A percentile compares a stretch with the other conserved stretches of the same genome.
Conservation (phyloP, 2,797 vertebrate genomes). For the Hemibagrus guttatus region DNA sequence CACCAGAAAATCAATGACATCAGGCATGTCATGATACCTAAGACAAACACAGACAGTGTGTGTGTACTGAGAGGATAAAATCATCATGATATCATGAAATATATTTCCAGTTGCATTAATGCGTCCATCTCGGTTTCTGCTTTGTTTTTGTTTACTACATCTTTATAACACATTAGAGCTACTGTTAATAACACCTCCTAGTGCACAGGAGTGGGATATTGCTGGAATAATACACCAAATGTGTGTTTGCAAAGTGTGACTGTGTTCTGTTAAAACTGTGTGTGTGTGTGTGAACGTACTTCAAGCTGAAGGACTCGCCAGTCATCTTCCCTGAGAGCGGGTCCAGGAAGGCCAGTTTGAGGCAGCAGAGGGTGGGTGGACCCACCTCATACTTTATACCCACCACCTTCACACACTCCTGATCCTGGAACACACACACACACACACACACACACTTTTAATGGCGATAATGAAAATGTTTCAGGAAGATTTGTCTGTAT, state of each 20-base stretch:
- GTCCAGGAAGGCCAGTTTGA: constrained; percentile 96
- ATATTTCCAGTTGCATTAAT: no score
- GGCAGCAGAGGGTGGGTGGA: constrained; percentile 93
- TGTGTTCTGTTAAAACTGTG: constrained; percentile 2
- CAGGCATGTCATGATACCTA: constrained; percentile 99
- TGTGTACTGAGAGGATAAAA: not conserved
- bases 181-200: no score
- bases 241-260: not conserved
- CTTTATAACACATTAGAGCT: no score
- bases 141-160: no score
- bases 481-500: no score
- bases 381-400: constrained; percentile 97
- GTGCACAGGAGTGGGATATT: no score
- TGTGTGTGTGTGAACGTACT: constrained; percentile 74
- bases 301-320: constrained; percentile 94
- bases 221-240: no score
- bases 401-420: constrained; percentile 96
- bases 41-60: not conserved
- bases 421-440: constrained; percentile 78
- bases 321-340: constrained; percentile 97
- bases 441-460: not conserved
- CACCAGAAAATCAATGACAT: constrained; percentile 98
- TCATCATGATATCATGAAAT: not conserved
- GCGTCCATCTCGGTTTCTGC: no score
- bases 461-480: no score